Percentiles rank a stretch among this genome's conserved stretches.
These are phyloP conservation scores for Carassius gibelio DNA, from an alignment of 2,113 vertebrate species.

Conservation along the genomic window DNA sequence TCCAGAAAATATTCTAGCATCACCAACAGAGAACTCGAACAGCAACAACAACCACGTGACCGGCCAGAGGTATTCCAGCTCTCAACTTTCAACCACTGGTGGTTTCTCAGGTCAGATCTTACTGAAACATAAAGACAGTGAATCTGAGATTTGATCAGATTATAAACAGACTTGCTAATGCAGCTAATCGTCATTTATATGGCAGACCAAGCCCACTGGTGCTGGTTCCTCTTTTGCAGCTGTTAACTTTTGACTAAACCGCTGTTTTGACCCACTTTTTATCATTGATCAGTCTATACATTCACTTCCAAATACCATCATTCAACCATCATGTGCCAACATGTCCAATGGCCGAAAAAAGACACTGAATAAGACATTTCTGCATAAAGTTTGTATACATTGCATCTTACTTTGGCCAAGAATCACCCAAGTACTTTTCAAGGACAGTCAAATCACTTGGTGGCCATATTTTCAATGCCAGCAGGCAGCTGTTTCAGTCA, in stretches of 20 bases:
- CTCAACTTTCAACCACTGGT: neutral
- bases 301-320: neutral
- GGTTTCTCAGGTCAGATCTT: constrained; percentile 21
- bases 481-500: neutral
- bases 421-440: neutral
- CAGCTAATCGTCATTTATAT: neutral
- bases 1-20: neutral
- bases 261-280: neutral
- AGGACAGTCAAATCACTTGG: neutral
- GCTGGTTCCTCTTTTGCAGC: constrained; percentile 8
- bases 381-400: neutral
- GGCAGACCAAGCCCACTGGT: neutral
- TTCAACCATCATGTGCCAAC: neutral
- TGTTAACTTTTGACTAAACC: constrained; percentile 3
- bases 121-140: constrained; percentile 60
- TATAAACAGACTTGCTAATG: neutral
- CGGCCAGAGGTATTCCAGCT: neutral
- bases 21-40: constrained; percentile 41
- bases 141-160: constrained; percentile 59
- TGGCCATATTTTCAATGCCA: neutral
- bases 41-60: constrained; percentile 62
- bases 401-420: neutral
- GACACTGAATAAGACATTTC: neutral
- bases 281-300: neutral
- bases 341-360: neutral